Conservation (phyloP, 2,888 invertebrate genomes). For the Frankliniella intonsa region DNA sequence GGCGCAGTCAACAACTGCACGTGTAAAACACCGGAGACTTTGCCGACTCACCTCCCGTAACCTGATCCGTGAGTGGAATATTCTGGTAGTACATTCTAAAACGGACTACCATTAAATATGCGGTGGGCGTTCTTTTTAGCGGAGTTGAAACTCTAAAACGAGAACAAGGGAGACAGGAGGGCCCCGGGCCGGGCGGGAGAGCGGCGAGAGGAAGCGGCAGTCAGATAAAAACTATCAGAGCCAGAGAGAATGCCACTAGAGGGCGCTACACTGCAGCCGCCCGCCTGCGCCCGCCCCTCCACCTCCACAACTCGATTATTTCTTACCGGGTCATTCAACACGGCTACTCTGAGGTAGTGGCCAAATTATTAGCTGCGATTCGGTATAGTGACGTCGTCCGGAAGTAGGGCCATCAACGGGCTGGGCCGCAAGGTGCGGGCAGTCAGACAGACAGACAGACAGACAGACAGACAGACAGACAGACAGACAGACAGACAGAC, state of each 20-base stretch:
- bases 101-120: no score
- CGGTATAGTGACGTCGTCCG: neutral
- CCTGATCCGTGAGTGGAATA: no score
- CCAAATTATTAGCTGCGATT: constrained; percentile 23
- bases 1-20: no score
- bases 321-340: constrained; percentile 20
- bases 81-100: no score
- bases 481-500: neutral
- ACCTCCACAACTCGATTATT: neutral
- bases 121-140: no score
- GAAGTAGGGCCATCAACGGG: neutral
- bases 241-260: no score
- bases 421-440: neutral
- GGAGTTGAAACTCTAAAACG: no score
- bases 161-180: neutral
- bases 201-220: neutral
- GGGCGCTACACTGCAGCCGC: neutral
- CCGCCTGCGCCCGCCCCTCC: neutral
- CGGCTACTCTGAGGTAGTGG: neutral
- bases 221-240: neutral
- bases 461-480: neutral
- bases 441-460: no score
- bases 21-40: no score
- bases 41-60: no score
- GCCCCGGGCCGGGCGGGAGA: neutral